Evolutionary conservation across 2,113 vertebrate species (phyloP).

Genomic region (Saimiri boliviensis): DNA sequence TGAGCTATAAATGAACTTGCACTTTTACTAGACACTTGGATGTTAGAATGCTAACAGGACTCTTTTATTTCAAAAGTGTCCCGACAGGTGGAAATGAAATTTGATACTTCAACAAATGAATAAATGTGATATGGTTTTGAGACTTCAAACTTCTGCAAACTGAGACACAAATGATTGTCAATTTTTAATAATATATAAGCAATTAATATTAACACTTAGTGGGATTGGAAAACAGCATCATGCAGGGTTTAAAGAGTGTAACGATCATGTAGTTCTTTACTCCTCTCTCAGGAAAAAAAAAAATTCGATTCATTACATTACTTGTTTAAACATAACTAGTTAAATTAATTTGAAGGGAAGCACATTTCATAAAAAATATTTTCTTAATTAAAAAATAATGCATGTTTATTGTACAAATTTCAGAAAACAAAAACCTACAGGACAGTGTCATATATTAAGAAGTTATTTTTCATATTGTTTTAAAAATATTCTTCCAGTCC

Average conservation of each 20-base stretch:
- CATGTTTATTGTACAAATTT: neutral
- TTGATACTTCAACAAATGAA: neutral
- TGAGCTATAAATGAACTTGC: neutral
- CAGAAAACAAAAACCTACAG: neutral
- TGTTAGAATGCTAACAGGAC: neutral
- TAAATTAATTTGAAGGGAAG: neutral
- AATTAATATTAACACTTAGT: constrained; percentile 8
- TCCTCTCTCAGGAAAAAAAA: neutral
- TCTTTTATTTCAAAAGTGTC: neutral
- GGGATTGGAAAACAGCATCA: neutral
- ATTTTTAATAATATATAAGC: neutral
- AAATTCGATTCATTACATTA: neutral
- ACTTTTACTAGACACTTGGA: neutral
- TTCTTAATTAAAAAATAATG: constrained; percentile 39
- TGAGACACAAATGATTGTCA: neutral
- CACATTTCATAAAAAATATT: neutral
- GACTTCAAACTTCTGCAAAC: neutral
- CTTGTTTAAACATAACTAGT: constrained; percentile 27
- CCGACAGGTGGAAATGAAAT: neutral
- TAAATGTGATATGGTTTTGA: neutral
- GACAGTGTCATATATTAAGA: neutral
- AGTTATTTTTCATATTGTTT: neutral
- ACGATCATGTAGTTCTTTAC: neutral
- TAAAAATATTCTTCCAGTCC: neutral
- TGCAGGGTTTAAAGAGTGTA: neutral